Evolutionary conservation across 1,140 invertebrate species (phyloP), one percentile per base, ranked within the genome.

Genomic region (Paramacrobiotus metropolitanus): DNA sequence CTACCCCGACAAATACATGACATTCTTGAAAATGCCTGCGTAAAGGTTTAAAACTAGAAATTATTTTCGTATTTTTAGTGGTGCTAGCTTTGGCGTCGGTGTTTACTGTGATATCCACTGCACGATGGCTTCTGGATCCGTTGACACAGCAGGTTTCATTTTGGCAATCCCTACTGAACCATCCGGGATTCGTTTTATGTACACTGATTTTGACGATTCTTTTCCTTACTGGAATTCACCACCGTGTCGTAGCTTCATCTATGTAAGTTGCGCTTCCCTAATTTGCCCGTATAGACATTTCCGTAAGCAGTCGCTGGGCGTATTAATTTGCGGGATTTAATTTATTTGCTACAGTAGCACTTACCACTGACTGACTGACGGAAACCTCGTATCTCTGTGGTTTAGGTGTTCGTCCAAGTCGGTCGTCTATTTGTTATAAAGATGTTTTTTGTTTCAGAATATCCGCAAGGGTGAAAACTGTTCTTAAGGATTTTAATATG

Each of bases 71-170:
- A 9, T 55, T 28, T 24, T 15, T 24, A 55, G 48, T 55, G 4
- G 24, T 55, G 15, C 48, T 55, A 9, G 24, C 15, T 15, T 20
- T 55, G 48, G 28, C 24, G 4, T 15, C 48, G 4, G 28, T 28
- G 48, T 55, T 15, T 9, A 55, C 48, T 0, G 48, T 55, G 15
- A 55, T 55, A 20, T 55, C 48, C 15, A 55, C 48, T 24, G 9
- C 28, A 4, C 48, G 48, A 55, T 55, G 48, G 48, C 48, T 55
- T 24, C 24, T 55, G 48, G 48, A 55, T 28, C 48, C 48, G 15
- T 28, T 55, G 15, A 55, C 48, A 20, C 48, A 55, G 48, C 48
- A 55, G 24, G 48, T 55, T 24, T 20, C 48, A 4, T 55, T 55
- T 24, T 55, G 48, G 48, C 15, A 55, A 24, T 55, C 48, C 4